Evolutionary conservation across 2,113 vertebrate species (phyloP).

Genomic region (Dolichallabes microphthalmus): DNA sequence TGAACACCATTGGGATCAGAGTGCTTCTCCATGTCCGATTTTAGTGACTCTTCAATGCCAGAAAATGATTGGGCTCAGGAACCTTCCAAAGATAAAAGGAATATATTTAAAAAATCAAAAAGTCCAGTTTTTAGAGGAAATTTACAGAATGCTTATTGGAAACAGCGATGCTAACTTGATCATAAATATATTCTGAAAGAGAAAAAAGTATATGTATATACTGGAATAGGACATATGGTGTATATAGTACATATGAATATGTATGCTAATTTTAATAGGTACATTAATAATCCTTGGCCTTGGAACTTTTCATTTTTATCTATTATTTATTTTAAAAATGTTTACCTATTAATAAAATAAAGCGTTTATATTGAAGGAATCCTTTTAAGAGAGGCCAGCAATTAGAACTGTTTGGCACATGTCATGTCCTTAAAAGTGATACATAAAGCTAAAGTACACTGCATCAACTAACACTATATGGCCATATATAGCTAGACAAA

Average conservation of each 20-base stretch:
- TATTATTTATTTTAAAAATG: background rate
- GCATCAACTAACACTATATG: background rate
- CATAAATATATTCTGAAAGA: background rate
- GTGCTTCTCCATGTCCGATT: background rate
- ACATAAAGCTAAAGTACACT: conserved; percentile 1
- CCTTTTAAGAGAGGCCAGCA: background rate
- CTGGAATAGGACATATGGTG: no score
- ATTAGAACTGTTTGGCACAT: background rate
- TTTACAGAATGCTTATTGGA: no score
- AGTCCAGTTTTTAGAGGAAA: no score
- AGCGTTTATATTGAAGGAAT: background rate
- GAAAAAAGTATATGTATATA: background rate
- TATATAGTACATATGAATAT: background rate
- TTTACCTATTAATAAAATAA: background rate
- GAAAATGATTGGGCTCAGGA: background rate
- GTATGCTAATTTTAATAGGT: background rate
- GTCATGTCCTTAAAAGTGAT: background rate
- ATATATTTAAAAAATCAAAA: background rate
- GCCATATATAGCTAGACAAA: conserved; percentile 14
- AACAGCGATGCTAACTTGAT: no score
- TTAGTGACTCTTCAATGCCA: background rate
- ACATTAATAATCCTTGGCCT: background rate
- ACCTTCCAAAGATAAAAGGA: background rate
- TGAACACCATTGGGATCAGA: conserved; percentile 15
- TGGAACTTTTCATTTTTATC: background rate